A percentile compares a stretch with the other conserved stretches of the same genome.
Evolutionary conservation across 2,113 vertebrate genomes (phyloP).

Genomic region (Myrmecobius fasciatus): DNA sequence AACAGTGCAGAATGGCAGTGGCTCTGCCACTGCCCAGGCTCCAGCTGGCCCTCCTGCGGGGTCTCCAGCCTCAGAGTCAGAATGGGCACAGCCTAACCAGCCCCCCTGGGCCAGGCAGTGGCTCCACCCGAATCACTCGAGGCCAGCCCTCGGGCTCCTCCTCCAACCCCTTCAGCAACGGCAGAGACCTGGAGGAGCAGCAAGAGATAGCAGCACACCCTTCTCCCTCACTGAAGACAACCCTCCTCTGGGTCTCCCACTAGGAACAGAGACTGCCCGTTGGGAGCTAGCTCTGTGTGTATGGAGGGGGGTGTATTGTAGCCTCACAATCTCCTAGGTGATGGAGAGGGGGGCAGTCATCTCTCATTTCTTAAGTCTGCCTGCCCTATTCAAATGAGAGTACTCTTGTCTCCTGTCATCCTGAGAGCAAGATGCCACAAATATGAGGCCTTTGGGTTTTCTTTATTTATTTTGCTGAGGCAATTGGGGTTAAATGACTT

Average conservation of each 20-base stretch:
- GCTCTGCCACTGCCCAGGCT: background rate
- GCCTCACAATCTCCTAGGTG: slow-evolving; percentile 43
- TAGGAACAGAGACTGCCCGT: background rate
- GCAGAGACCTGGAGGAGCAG: slow-evolving; percentile 83
- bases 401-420: slow-evolving; percentile 25
- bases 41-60: slow-evolving; percentile 17
- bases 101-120: slow-evolving; percentile 27
- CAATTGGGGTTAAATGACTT: too few relatives aligned
- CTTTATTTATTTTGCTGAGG: too few relatives aligned
- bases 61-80: slow-evolving; percentile 63
- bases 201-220: slow-evolving; percentile 78
- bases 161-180: slow-evolving; percentile 79
- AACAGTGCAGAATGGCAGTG: slow-evolving; percentile 62
- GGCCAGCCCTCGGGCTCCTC: too few relatives aligned
- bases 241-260: background rate
- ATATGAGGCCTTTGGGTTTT: too few relatives aligned
- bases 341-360: slow-evolving; percentile 29
- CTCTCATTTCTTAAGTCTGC: slow-evolving; percentile 12
- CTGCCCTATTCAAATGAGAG: slow-evolving; percentile 21
- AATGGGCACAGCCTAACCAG: slow-evolving; percentile 81
- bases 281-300: background rate
- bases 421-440: background rate
- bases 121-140: too few relatives aligned
- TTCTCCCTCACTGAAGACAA: background rate
- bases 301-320: slow-evolving; percentile 27